Conservation (phyloP, 2,113 vertebrate genomes). For the Lichenostomus cassidix region DNA sequence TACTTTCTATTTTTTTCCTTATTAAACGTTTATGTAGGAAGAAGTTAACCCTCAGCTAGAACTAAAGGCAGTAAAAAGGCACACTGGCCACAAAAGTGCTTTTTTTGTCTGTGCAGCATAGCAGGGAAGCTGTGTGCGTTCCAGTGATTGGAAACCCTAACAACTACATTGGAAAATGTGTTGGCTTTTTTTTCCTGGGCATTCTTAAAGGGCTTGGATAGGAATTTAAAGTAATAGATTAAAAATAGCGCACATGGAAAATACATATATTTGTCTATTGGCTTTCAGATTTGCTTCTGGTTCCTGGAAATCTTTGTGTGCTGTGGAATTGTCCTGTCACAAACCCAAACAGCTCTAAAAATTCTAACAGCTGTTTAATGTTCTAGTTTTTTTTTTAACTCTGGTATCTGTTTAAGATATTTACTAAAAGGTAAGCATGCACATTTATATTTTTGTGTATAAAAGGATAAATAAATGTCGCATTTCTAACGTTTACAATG, state of each 20-base stretch:
- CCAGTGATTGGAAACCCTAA: neutral
- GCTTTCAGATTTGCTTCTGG: slow-evolving; percentile 23
- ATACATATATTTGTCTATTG: neutral
- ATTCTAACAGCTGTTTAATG: neutral
- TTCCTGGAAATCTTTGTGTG: slow-evolving; percentile 21
- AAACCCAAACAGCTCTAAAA: neutral
- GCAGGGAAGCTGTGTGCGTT: neutral
- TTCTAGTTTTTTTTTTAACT: neutral
- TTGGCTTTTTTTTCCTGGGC: neutral
- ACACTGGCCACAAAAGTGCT: neutral
- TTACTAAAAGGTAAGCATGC: neutral
- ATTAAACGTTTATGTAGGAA: neutral
- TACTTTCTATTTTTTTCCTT: neutral
- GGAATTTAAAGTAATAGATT: neutral
- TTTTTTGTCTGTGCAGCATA: neutral
- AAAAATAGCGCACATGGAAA: slow-evolving; percentile 49
- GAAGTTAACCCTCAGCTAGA: neutral
- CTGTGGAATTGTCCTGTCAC: neutral
- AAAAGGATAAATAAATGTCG: neutral
- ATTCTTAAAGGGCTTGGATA: neutral
- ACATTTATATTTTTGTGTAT: neutral
- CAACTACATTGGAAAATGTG: neutral
- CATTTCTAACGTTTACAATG: neutral
- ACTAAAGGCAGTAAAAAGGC: neutral
- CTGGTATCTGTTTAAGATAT: neutral